These are phyloP conservation scores for Sebastes fasciatus DNA, from an alignment of 2,113 vertebrate species.

Conservation along the genomic window DNA sequence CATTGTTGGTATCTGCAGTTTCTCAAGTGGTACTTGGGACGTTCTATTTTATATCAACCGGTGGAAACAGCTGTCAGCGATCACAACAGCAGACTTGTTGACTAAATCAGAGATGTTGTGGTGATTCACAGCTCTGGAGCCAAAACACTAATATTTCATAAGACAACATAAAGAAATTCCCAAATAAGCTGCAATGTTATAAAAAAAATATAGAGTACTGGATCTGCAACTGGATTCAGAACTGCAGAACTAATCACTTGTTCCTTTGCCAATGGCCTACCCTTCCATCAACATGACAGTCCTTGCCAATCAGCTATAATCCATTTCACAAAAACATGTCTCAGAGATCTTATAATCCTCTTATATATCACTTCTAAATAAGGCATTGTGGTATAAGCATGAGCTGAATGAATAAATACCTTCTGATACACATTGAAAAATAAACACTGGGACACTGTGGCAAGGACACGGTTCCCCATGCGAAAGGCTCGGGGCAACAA, in stretches of 20 bases:
- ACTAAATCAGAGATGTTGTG: neutral
- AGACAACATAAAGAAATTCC: neutral
- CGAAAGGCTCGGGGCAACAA: conserved; percentile 20
- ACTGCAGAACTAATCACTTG: neutral
- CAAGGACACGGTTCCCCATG: conserved; percentile 38
- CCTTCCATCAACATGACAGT: conserved; percentile 24
- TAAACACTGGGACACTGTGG: neutral
- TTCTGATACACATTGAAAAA: conserved; percentile 19
- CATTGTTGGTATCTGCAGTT: too few relatives aligned
- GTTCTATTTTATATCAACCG: too few relatives aligned
- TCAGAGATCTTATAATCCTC: conserved; percentile 53
- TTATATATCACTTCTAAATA: conserved; percentile 62
- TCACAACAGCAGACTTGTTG: neutral
- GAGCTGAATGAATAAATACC: conserved; percentile 52
- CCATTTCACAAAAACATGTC: conserved; percentile 51
- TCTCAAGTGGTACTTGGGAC: too few relatives aligned
- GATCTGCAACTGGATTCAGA: neutral
- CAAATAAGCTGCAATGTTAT: neutral
- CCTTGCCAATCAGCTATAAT: conserved; percentile 54
- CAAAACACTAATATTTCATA: neutral
- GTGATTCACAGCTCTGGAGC: neutral
- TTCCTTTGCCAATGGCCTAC: neutral
- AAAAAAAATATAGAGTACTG: neutral
- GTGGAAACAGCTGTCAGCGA: neutral
- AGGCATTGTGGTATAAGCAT: conserved; percentile 30